Conservation (phyloP, 2,113 vertebrate species). For the Atrichornis clamosus region DNA sequence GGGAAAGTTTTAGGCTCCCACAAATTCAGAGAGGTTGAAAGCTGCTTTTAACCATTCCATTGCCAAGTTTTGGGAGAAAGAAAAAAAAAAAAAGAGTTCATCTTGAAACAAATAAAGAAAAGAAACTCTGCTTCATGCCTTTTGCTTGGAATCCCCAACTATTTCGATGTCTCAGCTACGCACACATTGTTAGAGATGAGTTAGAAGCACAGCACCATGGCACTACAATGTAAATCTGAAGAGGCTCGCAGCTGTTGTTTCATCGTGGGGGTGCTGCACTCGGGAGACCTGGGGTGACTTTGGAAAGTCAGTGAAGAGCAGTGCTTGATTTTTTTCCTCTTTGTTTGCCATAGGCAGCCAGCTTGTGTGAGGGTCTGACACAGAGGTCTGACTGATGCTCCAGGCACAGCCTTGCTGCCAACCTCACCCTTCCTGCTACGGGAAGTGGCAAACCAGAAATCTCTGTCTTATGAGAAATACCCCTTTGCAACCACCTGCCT, state of each 20-base stretch:
- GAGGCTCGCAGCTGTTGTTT: neutral
- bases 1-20: neutral
- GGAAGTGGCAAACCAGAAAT: neutral
- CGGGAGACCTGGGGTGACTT: neutral
- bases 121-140: neutral
- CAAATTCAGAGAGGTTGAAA: neutral
- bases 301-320: neutral
- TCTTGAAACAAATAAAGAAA: neutral
- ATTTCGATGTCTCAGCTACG: neutral
- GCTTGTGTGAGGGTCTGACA: neutral
- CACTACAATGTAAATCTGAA: neutral
- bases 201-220: neutral
- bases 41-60: neutral
- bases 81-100: neutral
- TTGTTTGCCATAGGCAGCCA: neutral
- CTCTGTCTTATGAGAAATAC: neutral
- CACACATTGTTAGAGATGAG: accelerated
- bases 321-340: neutral
- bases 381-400: accelerated
- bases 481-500: neutral
- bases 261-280: neutral
- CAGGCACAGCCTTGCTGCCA: neutral
- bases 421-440: accelerated
- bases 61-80: accelerated
- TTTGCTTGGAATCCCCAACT: neutral